Evolutionary conservation across 2,888 invertebrate genomes (phyloP).

Genomic region (Automeris io): DNA sequence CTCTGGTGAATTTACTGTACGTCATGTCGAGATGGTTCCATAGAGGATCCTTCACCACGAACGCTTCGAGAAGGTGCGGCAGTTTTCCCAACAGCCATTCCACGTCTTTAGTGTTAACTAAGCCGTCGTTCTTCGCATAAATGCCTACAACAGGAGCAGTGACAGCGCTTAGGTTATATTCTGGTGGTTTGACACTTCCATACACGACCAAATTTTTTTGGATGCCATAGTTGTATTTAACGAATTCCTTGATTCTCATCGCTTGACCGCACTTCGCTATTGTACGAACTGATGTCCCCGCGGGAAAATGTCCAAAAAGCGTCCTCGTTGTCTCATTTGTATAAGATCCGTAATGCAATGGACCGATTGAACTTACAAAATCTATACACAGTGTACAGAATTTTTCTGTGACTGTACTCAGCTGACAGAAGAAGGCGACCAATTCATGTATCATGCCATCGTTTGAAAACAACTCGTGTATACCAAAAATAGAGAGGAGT

Average conservation of each 20-base stretch:
- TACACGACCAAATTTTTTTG: conserved; percentile 37
- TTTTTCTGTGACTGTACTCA: conserved; percentile 23
- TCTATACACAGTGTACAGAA: conserved; percentile 28
- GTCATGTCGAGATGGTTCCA: conserved; percentile 32
- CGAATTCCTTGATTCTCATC: conserved; percentile 29
- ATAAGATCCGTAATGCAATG: conserved; percentile 38
- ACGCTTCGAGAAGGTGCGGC: conserved; percentile 73
- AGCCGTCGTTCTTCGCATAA: conserved; percentile 68
- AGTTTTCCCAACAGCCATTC: conserved; percentile 67
- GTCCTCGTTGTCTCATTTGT: conserved; percentile 30
- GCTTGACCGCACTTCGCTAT: conserved; percentile 50
- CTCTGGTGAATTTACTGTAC: conserved; percentile 18
- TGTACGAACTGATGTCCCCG: conserved; percentile 43
- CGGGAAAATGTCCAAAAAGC: conserved; percentile 45
- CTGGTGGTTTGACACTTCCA: conserved; percentile 38
- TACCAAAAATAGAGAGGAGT: conserved; percentile 23
- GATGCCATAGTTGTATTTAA: conserved; percentile 49
- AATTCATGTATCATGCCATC: conserved; percentile 41
- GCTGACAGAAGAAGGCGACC: conserved; percentile 40
- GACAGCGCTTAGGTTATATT: conserved; percentile 41
- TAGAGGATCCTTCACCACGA: conserved; percentile 68
- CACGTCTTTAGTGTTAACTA: conserved; percentile 78
- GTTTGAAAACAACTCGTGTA: conserved; percentile 40
- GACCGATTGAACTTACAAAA: conserved; percentile 29
- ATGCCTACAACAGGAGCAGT: conserved; percentile 40